Percentiles rank a stretch among this genome's conserved stretches.
phyloP scores from a whole-genome alignment of 2,113 vertebrate species.

The Pampusana beccarii region DNA sequence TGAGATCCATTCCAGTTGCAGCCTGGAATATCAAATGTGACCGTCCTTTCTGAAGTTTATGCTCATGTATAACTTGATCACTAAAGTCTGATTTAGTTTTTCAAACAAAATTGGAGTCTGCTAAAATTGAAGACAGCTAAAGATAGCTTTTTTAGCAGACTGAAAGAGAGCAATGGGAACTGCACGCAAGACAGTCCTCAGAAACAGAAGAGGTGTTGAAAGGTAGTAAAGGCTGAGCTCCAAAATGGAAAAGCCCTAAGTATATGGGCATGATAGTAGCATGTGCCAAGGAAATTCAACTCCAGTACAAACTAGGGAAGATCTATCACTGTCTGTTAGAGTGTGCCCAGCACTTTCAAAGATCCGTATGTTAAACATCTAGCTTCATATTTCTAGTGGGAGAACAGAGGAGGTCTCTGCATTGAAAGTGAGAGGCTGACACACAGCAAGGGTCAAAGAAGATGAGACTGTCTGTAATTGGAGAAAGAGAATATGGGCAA shows the following conservation, averaged over 20 bases:
- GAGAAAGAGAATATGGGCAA: background rate
- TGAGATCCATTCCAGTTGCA: background rate
- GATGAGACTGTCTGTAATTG: background rate
- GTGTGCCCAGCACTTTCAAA: constrained; percentile 28
- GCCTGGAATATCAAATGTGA: background rate
- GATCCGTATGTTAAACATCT: constrained; percentile 28
- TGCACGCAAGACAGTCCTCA: constrained; percentile 36
- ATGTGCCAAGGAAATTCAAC: constrained; percentile 61
- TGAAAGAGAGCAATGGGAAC: constrained; percentile 47
- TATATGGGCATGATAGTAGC: constrained; percentile 18
- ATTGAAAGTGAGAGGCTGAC: constrained; percentile 12
- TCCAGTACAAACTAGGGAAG: background rate
- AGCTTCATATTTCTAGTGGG: constrained; percentile 26
- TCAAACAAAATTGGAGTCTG: constrained; percentile 6
- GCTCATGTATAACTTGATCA: background rate
- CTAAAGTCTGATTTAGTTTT: background rate
- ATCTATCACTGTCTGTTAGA: constrained; percentile 28
- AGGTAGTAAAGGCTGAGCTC: constrained; percentile 42
- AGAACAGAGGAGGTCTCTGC: background rate
- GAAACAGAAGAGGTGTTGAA: constrained; percentile 55
- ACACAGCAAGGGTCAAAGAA: background rate
- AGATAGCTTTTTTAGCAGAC: constrained; percentile 48
- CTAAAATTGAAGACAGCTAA: constrained; percentile 52
- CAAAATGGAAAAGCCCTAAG: constrained; percentile 40
- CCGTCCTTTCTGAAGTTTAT: background rate